These are phyloP conservation scores for Platichthys flesus DNA, from an alignment of 2,113 vertebrate genomes.

Conservation along the genomic window DNA sequence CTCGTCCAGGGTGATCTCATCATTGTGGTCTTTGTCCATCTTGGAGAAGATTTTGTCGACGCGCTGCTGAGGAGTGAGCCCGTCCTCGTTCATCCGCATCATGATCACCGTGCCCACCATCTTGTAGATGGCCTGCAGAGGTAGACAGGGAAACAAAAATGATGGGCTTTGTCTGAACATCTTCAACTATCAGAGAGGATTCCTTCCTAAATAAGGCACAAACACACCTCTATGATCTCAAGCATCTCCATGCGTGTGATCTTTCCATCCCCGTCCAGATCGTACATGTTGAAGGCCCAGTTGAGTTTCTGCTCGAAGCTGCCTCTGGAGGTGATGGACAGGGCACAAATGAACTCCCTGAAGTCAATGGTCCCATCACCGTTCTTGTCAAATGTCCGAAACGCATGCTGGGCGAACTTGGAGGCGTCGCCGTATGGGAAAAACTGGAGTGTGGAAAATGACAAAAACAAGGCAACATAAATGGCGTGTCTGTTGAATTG, in stretches of 20 bases:
- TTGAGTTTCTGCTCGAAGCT: conserved; percentile 99
- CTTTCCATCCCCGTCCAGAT: conserved; percentile 95
- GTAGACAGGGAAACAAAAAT: no score
- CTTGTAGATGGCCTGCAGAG: conserved; percentile 94
- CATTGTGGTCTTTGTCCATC: conserved; percentile 99
- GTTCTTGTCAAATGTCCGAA: conserved; percentile 98
- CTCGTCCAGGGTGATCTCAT: conserved; percentile 97
- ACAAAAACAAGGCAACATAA: neutral
- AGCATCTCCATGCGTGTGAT: conserved; percentile 98
- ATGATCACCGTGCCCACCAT: conserved; percentile 99
- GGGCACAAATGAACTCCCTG: conserved; percentile 98
- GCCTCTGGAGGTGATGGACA: conserved; percentile 96
- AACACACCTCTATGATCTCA: conserved; percentile 88
- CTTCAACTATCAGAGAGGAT: neutral
- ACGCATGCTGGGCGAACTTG: conserved; percentile 97
- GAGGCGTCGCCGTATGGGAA: conserved; percentile 97
- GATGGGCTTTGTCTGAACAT: neutral
- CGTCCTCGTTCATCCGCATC: conserved; percentile 99
- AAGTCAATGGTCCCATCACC: conserved; percentile 98
- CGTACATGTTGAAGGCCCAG: conserved; percentile 99
- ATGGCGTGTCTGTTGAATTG: neutral
- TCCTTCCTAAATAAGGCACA: neutral
- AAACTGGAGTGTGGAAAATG: conserved; percentile 80
- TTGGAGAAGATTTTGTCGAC: conserved; percentile 99
- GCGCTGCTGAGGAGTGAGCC: conserved; percentile 95